Evolutionary conservation across 2,797 vertebrate genomes (phyloP), one percentile per base, ranked within the genome.

Genomic region (Propithecus deckenii): DNA sequence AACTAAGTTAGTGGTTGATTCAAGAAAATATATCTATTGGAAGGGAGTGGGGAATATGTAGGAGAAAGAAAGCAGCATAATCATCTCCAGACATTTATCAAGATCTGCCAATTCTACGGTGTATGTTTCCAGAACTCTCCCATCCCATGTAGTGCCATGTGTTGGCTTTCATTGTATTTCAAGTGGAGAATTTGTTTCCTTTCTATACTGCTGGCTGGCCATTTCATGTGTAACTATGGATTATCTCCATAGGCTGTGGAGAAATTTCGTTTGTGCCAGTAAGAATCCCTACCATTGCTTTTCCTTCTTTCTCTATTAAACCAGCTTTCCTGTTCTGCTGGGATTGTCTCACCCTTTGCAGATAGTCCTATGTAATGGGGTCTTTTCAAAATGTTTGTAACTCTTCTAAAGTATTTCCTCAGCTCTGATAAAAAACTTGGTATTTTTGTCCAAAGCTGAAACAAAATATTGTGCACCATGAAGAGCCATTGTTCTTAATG

Each of bases 121-220:
- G 3, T 86, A 17, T 20, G 18, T 63, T 79, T 48, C 28, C 69
- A 41, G 13, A 86, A 23, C 48, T n/a, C 20, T 48, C 61, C 86
- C 74, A 14, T 35, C 7, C 75, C 15, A 67, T 15, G 25, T 0
- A 25, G 11, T 41, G 3, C 11, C 32, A 14, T 38, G 41, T 46
- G 52, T 85, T 85, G 72, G n/a, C n/a, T 78, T 95, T 76, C 15
- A 30, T 87, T 88, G 69, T 63, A 41, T 65, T 95, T 91, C 63
- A 84, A 18, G 7, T 50, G 11, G 7, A 83, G 12, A 48, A 9
- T 50, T 43, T 23, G 0, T 55, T 92, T 92, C n/a, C 18, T 63
- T 86, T 30, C 76, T 57, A 8, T 38, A 35, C 9, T 25, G 32
- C 22, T 89, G 65, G 14, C 35, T 79, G 20, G 2, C 57, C 13